Evolutionary conservation across 2,797 vertebrate species (phyloP).

Genomic region (Phataginus tetradactyla): DNA sequence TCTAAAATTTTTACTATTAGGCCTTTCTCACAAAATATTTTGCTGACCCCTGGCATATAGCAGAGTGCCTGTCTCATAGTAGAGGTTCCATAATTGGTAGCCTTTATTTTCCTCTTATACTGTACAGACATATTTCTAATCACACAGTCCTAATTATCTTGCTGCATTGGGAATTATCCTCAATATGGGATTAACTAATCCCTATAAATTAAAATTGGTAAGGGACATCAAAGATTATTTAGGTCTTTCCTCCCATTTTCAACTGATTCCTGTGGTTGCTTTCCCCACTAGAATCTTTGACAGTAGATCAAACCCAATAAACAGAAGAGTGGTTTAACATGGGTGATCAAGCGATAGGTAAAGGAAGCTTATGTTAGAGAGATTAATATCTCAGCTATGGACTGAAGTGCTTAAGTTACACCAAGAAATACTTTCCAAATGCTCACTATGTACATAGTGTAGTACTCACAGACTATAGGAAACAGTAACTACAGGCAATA

Average conservation of each 20-base stretch:
- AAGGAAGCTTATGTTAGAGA: not conserved
- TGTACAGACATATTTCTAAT: not conserved
- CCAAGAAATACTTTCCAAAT: not conserved
- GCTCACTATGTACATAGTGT: not conserved
- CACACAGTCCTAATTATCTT: not conserved
- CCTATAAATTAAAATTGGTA: not conserved
- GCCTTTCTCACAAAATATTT: not conserved
- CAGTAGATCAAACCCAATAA: not conserved
- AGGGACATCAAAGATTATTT: not conserved
- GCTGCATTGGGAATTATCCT: not conserved
- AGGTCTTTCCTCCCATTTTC: not conserved
- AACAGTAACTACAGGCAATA: not conserved
- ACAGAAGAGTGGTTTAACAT: not conserved
- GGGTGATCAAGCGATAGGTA: not conserved
- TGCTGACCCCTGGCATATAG: not conserved
- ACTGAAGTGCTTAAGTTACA: not conserved
- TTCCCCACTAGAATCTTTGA: not conserved
- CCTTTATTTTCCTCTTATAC: not conserved
- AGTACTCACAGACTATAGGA: not conserved
- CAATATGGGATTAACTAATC: not conserved
- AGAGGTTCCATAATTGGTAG: not conserved
- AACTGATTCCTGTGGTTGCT: not conserved
- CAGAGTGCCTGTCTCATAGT: not conserved
- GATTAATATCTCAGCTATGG: not conserved
- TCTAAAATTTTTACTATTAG: conserved; percentile 36